Percentiles rank a stretch among this genome's conserved stretches.
phyloP scores from a whole-genome alignment of 1,140 invertebrate genomes.

The Bilobella aurantiaca region DNA sequence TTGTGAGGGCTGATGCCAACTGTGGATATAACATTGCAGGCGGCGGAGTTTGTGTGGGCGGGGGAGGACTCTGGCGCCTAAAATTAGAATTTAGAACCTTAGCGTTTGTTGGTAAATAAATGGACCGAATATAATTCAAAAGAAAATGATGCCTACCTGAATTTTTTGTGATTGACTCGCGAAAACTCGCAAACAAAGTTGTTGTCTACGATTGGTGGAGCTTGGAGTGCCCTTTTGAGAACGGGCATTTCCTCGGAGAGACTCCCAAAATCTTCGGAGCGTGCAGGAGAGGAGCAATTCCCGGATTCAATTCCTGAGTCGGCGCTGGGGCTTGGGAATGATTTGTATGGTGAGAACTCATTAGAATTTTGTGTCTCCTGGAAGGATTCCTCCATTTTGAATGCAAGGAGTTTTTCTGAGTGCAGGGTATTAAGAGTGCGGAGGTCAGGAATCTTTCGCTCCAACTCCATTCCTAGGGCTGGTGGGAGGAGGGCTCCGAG shows the following conservation, averaged over 20 bases:
- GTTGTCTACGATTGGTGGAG: conserved; percentile 76
- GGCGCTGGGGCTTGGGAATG: conserved; percentile 36
- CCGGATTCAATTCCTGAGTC: conserved; percentile 87
- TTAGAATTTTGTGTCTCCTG: conserved; percentile 8
- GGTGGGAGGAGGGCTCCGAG: conserved; percentile 50
- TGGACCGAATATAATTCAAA: background rate
- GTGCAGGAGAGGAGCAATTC: conserved; percentile 69
- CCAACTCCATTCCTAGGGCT: conserved; percentile 69
- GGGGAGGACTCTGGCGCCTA: conserved; percentile 37
- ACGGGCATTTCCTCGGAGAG: conserved; percentile 67
- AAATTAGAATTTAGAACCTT: conserved; percentile 11
- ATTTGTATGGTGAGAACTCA: conserved; percentile 21
- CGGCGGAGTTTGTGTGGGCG: conserved; percentile 10
- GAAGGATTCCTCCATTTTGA: conserved; percentile 65
- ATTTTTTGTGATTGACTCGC: conserved; percentile 90
- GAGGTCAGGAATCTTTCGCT: conserved; percentile 89
- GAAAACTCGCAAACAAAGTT: conserved; percentile 86
- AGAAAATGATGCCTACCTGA: conserved; percentile 47
- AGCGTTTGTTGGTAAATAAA: too few relatives aligned
- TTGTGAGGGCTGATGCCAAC: conserved; percentile 33
- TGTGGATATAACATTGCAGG: conserved; percentile 33
- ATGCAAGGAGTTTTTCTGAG: conserved; percentile 87
- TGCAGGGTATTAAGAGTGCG: conserved; percentile 89
- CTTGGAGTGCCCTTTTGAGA: conserved; percentile 77
- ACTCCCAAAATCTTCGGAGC: conserved; percentile 26